These are phyloP conservation scores for Pteruthius melanotis DNA, from an alignment of 2,113 vertebrate genomes.

Conservation along the genomic window DNA sequence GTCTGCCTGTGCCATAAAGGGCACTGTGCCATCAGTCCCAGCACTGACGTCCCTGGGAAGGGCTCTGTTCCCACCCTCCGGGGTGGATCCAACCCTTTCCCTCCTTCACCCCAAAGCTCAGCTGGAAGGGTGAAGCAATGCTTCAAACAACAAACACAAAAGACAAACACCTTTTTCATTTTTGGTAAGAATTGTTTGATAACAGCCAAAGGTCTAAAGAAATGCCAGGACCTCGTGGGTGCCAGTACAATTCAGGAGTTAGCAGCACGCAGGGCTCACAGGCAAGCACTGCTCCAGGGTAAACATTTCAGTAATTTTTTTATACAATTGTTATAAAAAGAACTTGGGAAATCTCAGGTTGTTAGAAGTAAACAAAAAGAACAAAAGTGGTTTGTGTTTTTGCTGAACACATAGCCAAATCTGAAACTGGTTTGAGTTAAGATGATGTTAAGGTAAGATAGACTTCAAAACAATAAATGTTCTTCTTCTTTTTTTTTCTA, in stretches of 20 bases:
- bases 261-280: neutral
- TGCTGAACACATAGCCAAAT: neutral
- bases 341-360: neutral
- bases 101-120: neutral
- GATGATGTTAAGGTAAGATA: neutral
- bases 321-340: neutral
- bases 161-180: neutral
- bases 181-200: neutral
- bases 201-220: neutral
- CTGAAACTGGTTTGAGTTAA: neutral
- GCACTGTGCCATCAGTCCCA: too few species aligned
- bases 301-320: neutral
- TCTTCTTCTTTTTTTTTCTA: neutral
- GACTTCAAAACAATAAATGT: neutral
- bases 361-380: neutral
- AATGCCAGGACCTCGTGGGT: neutral
- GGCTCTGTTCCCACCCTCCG: rapidly evolving
- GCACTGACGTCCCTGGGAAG: neutral
- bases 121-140: neutral
- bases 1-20: too few species aligned
- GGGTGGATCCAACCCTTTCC: neutral
- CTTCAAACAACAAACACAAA: neutral
- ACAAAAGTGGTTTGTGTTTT: neutral
- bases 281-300: neutral
- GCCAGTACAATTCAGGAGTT: neutral